Base-by-base conservation (phyloP, 2,888 invertebrate species). In the Oligia fasciuncula region DNA sequence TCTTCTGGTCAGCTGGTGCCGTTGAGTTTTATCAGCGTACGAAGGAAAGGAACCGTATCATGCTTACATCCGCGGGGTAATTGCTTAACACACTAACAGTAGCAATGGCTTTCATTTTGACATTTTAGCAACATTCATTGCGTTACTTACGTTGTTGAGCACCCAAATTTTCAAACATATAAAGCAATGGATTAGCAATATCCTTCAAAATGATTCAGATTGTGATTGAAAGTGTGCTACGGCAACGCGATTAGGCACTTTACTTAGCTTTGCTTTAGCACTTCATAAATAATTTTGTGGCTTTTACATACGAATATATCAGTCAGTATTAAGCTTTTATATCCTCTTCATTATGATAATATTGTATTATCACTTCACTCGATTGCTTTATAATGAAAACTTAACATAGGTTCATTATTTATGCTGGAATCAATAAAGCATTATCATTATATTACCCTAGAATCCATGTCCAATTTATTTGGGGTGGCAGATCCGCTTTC, bases 271-370 rank as follows among this genome's bases (percentile, higher is more conserved):
- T 29, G 29, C 29, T 29, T 29, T 29, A 29, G 29, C 29, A 29
- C 29, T 29, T 29, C 29, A 29, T 29, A 29, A 54, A 46, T 35
- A 62, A 54, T 60, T 62, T 35, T 35, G 17, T 46, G 9, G 4
- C 14, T 43, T 43, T 75, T 19, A 35, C 8, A 43, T 14, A 19
- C 35, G n/a, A 62, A 51, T 57, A 29, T 76, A 69, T 57, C 35
- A 43, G 13, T 62, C 75, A 29, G 13, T 62, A 82, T 63, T 23
- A 29, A 29, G 54, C 29, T 40, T 81, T 17, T 40, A 67, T 62
- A 46, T 80, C 35, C 67, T 60, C 35, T 80, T 66, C 11, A 78
- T 35, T 46, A 23, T 60, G 66, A 83, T 77, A 67, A 62, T 75
- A 73, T 14, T 23, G 3, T 51, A n/a, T 13, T n/a, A 49, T 17